Base-by-base conservation (phyloP, 1,140 invertebrate genomes). In the Drosophila bipectinata region DNA sequence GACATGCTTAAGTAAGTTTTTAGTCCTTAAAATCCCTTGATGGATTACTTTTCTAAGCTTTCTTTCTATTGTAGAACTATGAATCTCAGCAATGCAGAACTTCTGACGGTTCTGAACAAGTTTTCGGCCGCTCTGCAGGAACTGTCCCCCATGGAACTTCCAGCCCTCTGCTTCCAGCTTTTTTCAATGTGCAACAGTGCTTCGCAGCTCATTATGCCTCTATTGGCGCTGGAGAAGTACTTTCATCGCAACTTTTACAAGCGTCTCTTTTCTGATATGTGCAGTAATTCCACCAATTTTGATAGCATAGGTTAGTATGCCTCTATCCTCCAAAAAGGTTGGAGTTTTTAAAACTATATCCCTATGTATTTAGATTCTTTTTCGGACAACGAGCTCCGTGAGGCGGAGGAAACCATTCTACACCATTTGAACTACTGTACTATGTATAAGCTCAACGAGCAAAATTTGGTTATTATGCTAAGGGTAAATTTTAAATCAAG, bases 161-260 rank as follows among this genome's bases (percentile, higher is more conserved):
- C 93, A 15, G 72, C 92, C 1, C 76, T 93, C 53, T 74, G 92
- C 8, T 93, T 88, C 67, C 92, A 93, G 59, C 72, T 93, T 14
- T 90, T 93, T 39, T 92, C 82, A 18, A 78, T 93, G 55, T 93
- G 92, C 79, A 89, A 61, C 71, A 92, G 77, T 28, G 90, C 82
- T 39, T 66, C 72, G 12, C 80, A 77, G 61, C 89, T 78, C 69
- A 87, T 92, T 3, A 89, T 91, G 44, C 79, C 81, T 0, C 7
- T 93, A 49, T 59, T 93, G 30, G 90, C 85, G 8, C 59, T 93
- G 34, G 92, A 93, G 53, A 84, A 92, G 52, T 93, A 93, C 64
- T 93, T 93, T 63, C 84, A 91, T 53, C 79, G 89, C 10, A 88
- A 90, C 71, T 92, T 92, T 49, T 93, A 93, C 60, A 89, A 92